Evolutionary conservation across 2,888 invertebrate genomes (phyloP).

Genomic region (Serrognathus titanus): DNA sequence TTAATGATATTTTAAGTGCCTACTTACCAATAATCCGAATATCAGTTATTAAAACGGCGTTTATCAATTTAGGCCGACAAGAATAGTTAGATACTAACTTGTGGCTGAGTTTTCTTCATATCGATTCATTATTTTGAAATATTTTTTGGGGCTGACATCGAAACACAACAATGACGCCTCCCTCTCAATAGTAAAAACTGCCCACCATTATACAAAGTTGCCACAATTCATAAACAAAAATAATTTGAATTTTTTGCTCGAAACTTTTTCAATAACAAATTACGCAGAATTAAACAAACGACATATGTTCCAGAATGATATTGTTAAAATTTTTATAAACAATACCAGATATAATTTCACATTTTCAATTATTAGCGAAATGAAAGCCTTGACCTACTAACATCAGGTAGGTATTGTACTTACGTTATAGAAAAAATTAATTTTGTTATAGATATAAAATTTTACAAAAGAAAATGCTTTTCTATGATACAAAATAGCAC

Average conservation of each 20-base stretch:
- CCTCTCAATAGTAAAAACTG: constrained; percentile 21
- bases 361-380: neutral
- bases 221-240: constrained; percentile 1
- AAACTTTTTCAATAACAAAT: neutral
- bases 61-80: neutral
- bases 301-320: neutral
- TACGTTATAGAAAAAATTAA: no score
- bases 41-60: neutral
- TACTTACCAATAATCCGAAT: neutral
- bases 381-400: neutral
- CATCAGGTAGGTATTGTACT: neutral
- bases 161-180: constrained; percentile 22
- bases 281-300: neutral
- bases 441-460: no score
- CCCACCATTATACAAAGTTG: constrained; percentile 11
- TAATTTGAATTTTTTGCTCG: neutral
- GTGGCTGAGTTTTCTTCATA: neutral
- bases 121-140: neutral
- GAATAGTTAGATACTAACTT: neutral
- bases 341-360: neutral
- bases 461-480: no score
- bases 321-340: neutral
- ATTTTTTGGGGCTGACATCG: constrained; percentile 14
- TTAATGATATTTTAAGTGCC: constrained; percentile 13
- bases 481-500: no score